Evolutionary conservation across 2,113 vertebrate genomes (phyloP).

Genomic region (Beaufortia kweichowensis): DNA sequence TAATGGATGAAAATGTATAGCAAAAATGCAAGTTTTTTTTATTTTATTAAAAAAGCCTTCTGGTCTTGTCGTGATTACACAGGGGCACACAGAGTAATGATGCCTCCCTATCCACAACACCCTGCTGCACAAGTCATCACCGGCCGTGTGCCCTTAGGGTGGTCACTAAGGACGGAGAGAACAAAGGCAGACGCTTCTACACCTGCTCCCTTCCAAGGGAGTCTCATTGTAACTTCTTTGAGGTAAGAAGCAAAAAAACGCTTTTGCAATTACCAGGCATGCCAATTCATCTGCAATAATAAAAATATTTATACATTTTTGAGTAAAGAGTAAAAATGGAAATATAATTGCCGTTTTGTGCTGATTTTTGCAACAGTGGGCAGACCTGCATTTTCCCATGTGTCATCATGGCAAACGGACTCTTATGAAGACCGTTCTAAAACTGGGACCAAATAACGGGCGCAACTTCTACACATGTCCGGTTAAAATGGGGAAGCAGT

Average conservation of each 20-base stretch:
- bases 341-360: neutral
- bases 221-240: constrained; percentile 82
- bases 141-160: constrained; percentile 76
- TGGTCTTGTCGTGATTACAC: neutral
- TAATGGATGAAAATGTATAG: neutral
- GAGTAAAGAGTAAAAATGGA: neutral
- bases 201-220: constrained; percentile 82
- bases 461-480: constrained; percentile 86
- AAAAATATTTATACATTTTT: neutral
- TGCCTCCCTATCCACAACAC: constrained; percentile 52
- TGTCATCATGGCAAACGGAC: constrained; percentile 85
- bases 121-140: constrained; percentile 78
- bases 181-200: constrained; percentile 89
- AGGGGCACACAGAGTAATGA: constrained; percentile 13
- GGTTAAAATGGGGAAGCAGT: constrained; percentile 81
- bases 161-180: constrained; percentile 86
- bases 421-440: constrained; percentile 88
- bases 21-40: neutral
- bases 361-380: constrained; percentile 80
- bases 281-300: neutral
- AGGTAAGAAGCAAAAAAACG: constrained; percentile 72
- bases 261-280: neutral
- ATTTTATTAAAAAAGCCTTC: neutral
- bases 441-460: constrained; percentile 91
- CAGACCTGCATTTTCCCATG: constrained; percentile 85